Base-by-base conservation (phyloP, 2,888 invertebrate species). In the Lasioglossum pauxillum region DNA sequence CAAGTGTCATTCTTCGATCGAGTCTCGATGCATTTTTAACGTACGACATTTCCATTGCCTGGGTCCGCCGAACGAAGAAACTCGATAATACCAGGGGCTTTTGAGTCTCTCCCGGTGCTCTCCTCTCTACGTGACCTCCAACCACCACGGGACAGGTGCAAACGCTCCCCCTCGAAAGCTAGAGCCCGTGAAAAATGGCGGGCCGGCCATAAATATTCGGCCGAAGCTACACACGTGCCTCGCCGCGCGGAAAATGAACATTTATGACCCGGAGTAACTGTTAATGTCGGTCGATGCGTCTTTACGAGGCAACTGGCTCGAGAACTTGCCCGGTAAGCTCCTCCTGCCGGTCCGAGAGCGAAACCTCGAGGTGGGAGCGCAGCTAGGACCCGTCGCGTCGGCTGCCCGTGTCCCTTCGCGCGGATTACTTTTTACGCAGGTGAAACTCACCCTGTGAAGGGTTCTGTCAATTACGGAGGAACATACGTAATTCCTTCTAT, bases 231-330 rank as follows among this genome's bases (percentile, higher is more conserved):
- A 64, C 75, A 80, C 85, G 78, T 80, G 75, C 27, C 71, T 67
- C 76, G 73, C 76, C 72, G 75, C 78, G 27, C 49, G 80, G 86
- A 75, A 86, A 90, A 90, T 90, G 90, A 90, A 90, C 90, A 90
- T 90, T 90, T 90, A 90, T 80, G 90, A 85, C 82, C 86, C 84
- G 53, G 69, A 69, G 78, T 84, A 89, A 89, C 86, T 85, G 86
- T 87, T 90, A 89, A 87, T 85, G 90, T 89, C 86, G 81, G 35
- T 84, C 88, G 73, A 86, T 88, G 83, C 77, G 82, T 90, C 89
- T 89, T 83, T 87, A 87, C 83, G 89, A 76, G 78, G 73, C 23
- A 41, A 14, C 16, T 60, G 35, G 60, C 60, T 38, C 71, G n/a
- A 46, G 23, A 46, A 81, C 60, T 83, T 83, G 60, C 80, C 82